Base-by-base conservation (phyloP, 2,888 invertebrate species). In the Drosophila meridionalis region DNA sequence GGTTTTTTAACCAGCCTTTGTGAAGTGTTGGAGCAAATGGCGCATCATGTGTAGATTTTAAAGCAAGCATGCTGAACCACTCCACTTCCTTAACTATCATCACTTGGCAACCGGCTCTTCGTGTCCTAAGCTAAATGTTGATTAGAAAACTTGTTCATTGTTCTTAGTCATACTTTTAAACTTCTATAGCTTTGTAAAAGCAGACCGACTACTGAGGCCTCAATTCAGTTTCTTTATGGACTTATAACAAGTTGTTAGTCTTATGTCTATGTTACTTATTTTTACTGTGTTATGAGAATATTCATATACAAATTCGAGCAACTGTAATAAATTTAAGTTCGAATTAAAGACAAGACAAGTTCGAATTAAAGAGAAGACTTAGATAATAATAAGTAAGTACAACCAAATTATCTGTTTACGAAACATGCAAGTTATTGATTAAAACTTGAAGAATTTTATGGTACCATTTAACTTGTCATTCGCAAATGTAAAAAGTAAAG, bases 361-460 rank as follows among this genome's bases (percentile, higher is more conserved):
- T 20, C 20, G 20, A 20, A 20, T 20, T 20, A 20, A 20, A 20
- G 20, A 20, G 1, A 20, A 20, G 20, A 1, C 20, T 20, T 20
- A 20, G 20, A 20, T 20, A 20, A 20, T 20, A 20, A 20, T 20
- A 20, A 20, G 20, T 20, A 11, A 45, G 11, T 11, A 8, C 14
- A 40, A 36, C 30, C 12, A 57, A 43, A 57, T 26, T 32, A 26
- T 34, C 42, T 43, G 43, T 56, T 52, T 40, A n/a, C 60, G 42
- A 47, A 78, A 72, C 56, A 78, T 79, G 80, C 73, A 73, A 78
- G 67, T 71, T 80, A 80, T 77, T 80, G 78, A 80, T 80, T 74
- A 77, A 80, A 80, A 80, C 48, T 75, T 74, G 64, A 66, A 59
- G 58, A 77, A 69, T 80, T 80, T 77, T 74, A 77, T 55, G 67